These are phyloP conservation scores for Halcyon smyrnensis DNA, from an alignment of 2,797 vertebrate species.

Conservation along the genomic window DNA sequence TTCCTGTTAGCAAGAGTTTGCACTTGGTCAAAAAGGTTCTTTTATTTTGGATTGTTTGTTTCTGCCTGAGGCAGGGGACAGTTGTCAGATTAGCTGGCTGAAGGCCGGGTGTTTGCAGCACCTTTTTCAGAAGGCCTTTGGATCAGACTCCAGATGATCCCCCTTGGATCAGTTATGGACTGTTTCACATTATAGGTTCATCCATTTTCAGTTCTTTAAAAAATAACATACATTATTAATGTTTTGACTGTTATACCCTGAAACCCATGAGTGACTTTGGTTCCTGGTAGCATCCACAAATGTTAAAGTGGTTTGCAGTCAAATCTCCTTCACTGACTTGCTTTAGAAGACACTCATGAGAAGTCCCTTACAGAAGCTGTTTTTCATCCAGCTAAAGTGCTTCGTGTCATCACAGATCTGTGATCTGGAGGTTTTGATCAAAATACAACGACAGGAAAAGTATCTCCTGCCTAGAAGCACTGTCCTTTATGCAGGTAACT, in stretches of 20 bases:
- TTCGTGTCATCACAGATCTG: background rate
- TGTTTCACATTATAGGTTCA: background rate
- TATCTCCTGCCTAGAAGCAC: background rate
- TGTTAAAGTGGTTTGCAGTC: background rate
- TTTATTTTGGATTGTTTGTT: background rate
- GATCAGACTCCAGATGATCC: background rate
- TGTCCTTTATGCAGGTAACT: background rate
- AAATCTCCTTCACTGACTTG: background rate
- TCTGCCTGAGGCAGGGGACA: background rate
- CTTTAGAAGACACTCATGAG: background rate
- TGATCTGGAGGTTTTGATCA: background rate
- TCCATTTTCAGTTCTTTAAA: background rate
- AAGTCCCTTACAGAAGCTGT: background rate
- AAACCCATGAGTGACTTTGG: background rate
- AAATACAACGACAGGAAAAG: background rate
- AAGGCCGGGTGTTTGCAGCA: background rate
- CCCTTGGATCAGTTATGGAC: background rate
- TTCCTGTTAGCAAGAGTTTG: conserved; percentile 3
- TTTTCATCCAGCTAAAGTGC: background rate
- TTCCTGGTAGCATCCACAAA: background rate
- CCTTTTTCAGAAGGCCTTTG: background rate
- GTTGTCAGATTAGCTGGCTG: background rate
- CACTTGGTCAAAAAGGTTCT: background rate
- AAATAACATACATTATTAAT: background rate
- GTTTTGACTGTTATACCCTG: background rate